These are phyloP conservation scores for Tachypleus tridentatus DNA, from an alignment of 1,140 invertebrate genomes.

Conservation along the genomic window DNA sequence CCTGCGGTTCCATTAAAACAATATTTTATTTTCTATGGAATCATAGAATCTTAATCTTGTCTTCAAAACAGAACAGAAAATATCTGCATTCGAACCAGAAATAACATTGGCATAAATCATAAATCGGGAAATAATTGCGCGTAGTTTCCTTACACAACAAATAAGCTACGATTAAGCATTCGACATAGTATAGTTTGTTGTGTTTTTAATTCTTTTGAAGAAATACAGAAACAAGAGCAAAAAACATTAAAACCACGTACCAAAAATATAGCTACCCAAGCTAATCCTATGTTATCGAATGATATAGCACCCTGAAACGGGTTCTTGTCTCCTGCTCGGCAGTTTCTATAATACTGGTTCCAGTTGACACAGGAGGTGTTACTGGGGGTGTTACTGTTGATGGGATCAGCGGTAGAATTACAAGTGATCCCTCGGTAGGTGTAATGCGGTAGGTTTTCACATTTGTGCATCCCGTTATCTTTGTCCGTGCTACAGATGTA, in stretches of 20 bases:
- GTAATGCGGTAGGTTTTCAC: slow-evolving; percentile 71
- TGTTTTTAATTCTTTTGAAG: too few species aligned
- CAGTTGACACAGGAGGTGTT: slow-evolving; percentile 77
- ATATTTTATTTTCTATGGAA: too few species aligned
- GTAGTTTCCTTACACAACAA: too few species aligned
- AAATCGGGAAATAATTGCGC: too few species aligned
- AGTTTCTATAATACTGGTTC: slow-evolving; percentile 97
- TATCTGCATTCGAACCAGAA: too few species aligned
- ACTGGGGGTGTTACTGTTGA: slow-evolving; percentile 12
- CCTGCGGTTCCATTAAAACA: too few species aligned
- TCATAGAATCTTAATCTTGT: too few species aligned
- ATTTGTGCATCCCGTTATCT: slow-evolving; percentile 90
- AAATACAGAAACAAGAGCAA: too few species aligned
- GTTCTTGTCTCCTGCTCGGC: slow-evolving; percentile 81
- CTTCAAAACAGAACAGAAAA: too few species aligned
- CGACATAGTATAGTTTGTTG: too few species aligned
- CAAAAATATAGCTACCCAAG: slow-evolving; percentile 99
- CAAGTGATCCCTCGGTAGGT: slow-evolving; percentile 53
- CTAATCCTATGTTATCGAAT: slow-evolving; percentile 98
- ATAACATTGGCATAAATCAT: too few species aligned
- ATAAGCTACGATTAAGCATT: too few species aligned
- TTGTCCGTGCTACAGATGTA: slow-evolving; percentile 93
- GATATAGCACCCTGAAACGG: slow-evolving; percentile 99
- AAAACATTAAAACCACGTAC: slow-evolving; percentile 8
- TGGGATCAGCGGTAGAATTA: slow-evolving; percentile 36